phyloP scores from a whole-genome alignment of 2,113 vertebrate genomes.

The Tachysurus fulvidraco region DNA sequence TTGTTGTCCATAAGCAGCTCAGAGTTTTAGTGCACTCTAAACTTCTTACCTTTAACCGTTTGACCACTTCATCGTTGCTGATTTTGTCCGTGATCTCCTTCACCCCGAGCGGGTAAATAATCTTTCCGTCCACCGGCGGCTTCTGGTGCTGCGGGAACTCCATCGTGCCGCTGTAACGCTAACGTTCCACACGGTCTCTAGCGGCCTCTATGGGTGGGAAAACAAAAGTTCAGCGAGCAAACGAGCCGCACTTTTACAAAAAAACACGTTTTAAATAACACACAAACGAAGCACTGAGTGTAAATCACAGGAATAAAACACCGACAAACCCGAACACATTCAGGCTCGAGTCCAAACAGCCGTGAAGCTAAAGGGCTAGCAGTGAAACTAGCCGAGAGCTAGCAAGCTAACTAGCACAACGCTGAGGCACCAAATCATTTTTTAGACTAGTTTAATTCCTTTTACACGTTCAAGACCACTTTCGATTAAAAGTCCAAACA shows the following conservation, averaged over 20 bases:
- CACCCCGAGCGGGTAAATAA: conserved; percentile 93
- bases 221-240: conserved; percentile 93
- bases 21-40: not conserved
- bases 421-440: conserved; percentile 1
- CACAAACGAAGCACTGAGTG: not conserved
- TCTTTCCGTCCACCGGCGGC: conserved; percentile 83
- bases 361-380: conserved; percentile 50
- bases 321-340: not conserved
- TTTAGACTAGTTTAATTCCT: not conserved
- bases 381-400: conserved; percentile 41
- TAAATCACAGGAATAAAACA: not conserved
- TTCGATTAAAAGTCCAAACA: not conserved
- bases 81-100: conserved; percentile 99
- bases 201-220: conserved; percentile 99
- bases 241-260: conserved; percentile 76
- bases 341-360: conserved; percentile 32
- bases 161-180: conserved; percentile 77
- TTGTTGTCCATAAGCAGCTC: not conserved
- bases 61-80: conserved; percentile 97
- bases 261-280: conserved; percentile 70
- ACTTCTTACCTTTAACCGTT: conserved; percentile 89
- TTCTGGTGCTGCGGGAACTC: conserved; percentile 93
- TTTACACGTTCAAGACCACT: not conserved
- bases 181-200: conserved; percentile 88
- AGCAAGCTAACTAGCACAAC: conserved; percentile 22